Evolutionary conservation across 2,113 vertebrate species (phyloP).

Genomic region (Rhabdornis inornatus): DNA sequence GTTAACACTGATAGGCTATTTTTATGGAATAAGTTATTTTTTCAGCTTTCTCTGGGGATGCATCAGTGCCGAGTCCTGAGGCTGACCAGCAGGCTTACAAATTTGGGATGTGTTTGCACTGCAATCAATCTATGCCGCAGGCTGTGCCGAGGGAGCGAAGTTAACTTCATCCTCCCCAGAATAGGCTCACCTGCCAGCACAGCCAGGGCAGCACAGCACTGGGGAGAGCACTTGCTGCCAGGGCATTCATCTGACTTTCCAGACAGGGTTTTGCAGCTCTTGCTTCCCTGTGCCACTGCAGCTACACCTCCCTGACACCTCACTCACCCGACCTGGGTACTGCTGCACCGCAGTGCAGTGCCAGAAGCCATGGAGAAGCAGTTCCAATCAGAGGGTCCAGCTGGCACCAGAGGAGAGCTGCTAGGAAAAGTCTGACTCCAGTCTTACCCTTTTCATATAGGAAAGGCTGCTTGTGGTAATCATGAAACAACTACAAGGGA

Average conservation of each 20-base stretch:
- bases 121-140: not conserved
- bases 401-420: not conserved
- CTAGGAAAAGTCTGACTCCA: not conserved
- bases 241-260: not conserved
- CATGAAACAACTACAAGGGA: not conserved
- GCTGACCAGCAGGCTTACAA: slow-evolving; percentile 1
- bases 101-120: slow-evolving; percentile 10
- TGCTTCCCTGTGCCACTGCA: not conserved
- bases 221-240: not conserved
- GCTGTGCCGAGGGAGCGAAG: not conserved
- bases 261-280: not conserved
- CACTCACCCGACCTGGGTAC: not conserved
- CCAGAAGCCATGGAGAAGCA: not conserved
- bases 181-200: not conserved
- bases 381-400: not conserved
- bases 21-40: slow-evolving; percentile 26
- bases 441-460: accelerated
- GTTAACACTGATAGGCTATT: not conserved
- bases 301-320: not conserved
- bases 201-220: not conserved
- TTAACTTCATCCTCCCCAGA: slow-evolving; percentile 31
- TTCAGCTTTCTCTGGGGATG: slow-evolving; percentile 30
- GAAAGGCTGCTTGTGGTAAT: not conserved
- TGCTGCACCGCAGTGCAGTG: accelerated
- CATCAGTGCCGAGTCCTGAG: not conserved